phyloP scores from a whole-genome alignment of 2,888 invertebrate genomes.

The Drosophila ezoana region DNA sequence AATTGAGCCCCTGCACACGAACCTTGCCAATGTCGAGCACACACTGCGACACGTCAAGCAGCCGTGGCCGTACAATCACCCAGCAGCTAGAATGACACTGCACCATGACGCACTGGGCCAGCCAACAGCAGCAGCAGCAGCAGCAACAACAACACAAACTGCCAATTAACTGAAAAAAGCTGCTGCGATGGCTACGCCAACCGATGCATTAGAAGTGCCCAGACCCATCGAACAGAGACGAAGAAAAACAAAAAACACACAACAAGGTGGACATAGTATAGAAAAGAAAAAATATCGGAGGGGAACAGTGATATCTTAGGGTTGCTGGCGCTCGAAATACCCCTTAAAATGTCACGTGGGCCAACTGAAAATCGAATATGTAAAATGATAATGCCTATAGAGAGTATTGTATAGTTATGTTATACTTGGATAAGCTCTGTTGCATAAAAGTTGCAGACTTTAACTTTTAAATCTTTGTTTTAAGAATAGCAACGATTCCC shows the following conservation, averaged over 20 bases:
- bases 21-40: slow-evolving; percentile 17
- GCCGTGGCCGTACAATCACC: slow-evolving; percentile 29
- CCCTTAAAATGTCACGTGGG: no score
- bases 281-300: background rate
- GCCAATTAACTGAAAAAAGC: slow-evolving; percentile 72
- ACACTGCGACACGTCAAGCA: slow-evolving; percentile 43
- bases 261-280: slow-evolving; percentile 8
- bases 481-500: no score
- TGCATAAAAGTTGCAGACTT: no score
- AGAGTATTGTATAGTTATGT: no score
- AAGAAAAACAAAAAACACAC: slow-evolving; percentile 5
- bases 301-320: background rate
- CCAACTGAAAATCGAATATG: no score
- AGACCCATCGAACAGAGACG: slow-evolving; percentile 27
- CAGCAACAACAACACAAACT: slow-evolving; percentile 33
- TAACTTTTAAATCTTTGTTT: no score
- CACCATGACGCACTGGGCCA: slow-evolving; percentile 42
- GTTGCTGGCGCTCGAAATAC: background rate
- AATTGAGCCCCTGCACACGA: slow-evolving; percentile 20
- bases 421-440: no score
- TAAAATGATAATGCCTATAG: no score
- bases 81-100: slow-evolving; percentile 26
- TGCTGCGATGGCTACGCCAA: slow-evolving; percentile 49
- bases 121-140: slow-evolving; percentile 24
- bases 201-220: slow-evolving; percentile 45